Conservation (phyloP, 2,113 vertebrate genomes). For the Cichladusa arquata region DNA sequence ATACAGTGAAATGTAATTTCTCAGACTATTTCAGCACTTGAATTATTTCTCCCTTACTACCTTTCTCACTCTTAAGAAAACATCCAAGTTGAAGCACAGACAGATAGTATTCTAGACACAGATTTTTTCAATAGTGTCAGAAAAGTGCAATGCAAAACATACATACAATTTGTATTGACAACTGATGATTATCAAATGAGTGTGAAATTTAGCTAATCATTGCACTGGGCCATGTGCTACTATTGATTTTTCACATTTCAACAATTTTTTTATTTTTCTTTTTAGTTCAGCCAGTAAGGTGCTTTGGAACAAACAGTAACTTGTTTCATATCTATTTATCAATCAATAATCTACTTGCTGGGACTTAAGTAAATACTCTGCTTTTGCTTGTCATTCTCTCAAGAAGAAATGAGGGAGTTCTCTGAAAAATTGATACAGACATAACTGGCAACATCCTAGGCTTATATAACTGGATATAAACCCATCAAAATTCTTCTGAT, state of each 20-base stretch:
- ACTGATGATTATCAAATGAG: neutral
- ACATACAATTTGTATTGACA: neutral
- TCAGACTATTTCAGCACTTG: neutral
- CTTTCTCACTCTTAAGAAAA: fast-evolving
- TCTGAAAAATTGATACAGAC: neutral
- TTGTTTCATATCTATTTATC: neutral
- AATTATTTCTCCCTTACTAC: neutral
- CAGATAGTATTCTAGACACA: neutral
- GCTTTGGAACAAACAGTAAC: neutral
- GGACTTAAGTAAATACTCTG: neutral
- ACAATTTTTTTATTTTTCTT: neutral
- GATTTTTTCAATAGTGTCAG: neutral
- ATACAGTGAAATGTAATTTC: neutral
- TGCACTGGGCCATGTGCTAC: neutral
- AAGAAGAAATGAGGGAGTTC: neutral
- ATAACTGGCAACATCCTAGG: neutral
- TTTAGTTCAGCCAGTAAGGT: neutral
- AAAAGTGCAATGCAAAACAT: neutral
- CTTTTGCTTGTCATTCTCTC: neutral
- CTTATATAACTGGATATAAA: neutral
- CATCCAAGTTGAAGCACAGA: neutral
- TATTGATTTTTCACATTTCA: neutral
- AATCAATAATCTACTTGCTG: neutral
- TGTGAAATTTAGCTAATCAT: neutral
- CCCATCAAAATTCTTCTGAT: neutral